Base-by-base conservation (phyloP, 2,113 vertebrate genomes). In the Fukomys damarensis region DNA sequence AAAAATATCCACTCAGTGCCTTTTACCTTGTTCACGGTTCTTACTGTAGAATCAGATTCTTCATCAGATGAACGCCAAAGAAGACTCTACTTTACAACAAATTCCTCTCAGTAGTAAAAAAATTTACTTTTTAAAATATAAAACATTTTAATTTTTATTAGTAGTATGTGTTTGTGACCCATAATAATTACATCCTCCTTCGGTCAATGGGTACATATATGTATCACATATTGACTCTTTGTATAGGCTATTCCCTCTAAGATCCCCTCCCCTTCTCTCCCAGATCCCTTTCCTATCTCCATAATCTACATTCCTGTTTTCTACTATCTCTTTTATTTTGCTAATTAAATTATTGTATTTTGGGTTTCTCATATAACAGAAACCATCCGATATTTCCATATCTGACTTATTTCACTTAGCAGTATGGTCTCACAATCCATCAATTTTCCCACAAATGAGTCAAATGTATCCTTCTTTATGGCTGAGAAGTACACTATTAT, bases 81-180 rank as follows among this genome's bases (percentile, higher is more conserved):
- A 93, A 91, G 24, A 20, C 79, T 54, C 54, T n/a, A 49, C 8
- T 81, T 89, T 65, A 56, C 59, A 93, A 49, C 70, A 94, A 93
- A 93, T 82, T 88, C 35, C 56, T 65, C 19, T 81, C 24, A 80
- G 84, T 3, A 86, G 61, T 7, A 89, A 95, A 76, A 81, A 87
- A 76, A 94, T 56, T 77, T 86, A 65, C 65, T 43, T 74, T 74
- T 13, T 72, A 20, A 72, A 72, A 43, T 28, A 43, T 24, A 74
- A 4, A 74, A 13, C 3, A 26, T 16, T 66, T 66, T 66, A 2
- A 5, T 35, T 66, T 66, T 66, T 30, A 65, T 66, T 72, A 68
- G 7, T 68, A 68, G 38, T 43, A 74, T 43, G 22, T 24, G 9
- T 74, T 74, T 74, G 22, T 43, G 41, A 26, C 22, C 26, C 38